phyloP scores from a whole-genome alignment of 2,113 vertebrate genomes.

The Stigmatopora nigra region DNA sequence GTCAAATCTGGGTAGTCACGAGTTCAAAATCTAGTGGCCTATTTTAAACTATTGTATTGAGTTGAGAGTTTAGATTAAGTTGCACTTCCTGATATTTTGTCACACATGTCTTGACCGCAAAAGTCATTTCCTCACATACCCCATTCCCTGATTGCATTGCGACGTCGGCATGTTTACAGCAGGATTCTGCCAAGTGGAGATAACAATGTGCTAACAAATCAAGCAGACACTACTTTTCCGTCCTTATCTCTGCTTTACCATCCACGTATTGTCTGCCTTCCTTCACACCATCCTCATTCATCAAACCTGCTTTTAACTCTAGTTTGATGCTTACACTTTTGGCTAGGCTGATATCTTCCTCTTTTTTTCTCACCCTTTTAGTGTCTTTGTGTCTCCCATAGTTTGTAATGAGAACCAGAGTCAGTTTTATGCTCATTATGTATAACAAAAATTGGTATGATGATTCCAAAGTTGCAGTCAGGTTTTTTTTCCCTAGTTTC shows the following conservation, averaged over 20 bases:
- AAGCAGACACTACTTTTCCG: slow-evolving; percentile 39
- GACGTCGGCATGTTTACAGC: slow-evolving; percentile 10
- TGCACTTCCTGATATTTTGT: slow-evolving; percentile 2
- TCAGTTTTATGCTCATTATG: neutral
- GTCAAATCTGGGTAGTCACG: slow-evolving; percentile 6
- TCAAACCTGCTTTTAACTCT: neutral
- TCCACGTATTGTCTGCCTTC: slow-evolving; percentile 19
- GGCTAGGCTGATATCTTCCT: slow-evolving; percentile 13
- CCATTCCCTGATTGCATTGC: slow-evolving; percentile 9
- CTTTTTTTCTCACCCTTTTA: slow-evolving; percentile 29
- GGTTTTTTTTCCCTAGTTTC: too few species aligned
- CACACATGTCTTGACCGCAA: slow-evolving; percentile 24
- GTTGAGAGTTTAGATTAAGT: neutral
- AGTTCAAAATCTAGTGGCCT: neutral
- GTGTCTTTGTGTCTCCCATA: slow-evolving; percentile 22
- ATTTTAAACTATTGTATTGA: neutral
- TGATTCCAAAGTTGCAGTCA: too few species aligned
- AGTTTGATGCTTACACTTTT: slow-evolving; percentile 17
- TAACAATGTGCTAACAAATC: slow-evolving; percentile 44
- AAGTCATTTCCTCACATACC: slow-evolving; percentile 18
- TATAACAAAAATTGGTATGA: too few species aligned
- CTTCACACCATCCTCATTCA: neutral
- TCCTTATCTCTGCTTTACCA: slow-evolving; percentile 32
- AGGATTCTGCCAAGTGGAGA: slow-evolving; percentile 31
- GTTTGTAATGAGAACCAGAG: slow-evolving; percentile 18